Base-by-base conservation (phyloP, 2,888 invertebrate genomes). In the Polyploca ridens region DNA sequence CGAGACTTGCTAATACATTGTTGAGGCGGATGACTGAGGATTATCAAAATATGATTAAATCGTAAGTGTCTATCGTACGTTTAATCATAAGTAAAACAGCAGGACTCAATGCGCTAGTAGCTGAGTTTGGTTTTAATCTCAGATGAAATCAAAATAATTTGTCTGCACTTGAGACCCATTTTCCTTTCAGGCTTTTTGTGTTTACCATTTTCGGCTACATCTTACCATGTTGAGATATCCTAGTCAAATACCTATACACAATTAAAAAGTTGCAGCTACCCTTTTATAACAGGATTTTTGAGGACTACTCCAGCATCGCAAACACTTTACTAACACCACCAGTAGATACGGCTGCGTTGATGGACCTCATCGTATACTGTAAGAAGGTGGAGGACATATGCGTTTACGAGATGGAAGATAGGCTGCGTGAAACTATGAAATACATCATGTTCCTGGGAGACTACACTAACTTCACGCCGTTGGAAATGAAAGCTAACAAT, bases 401-500 rank as follows among this genome's bases (percentile, higher is more conserved):
- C 0, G 90, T 97, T 0, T 90, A 94, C 0, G 95, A 96, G 71
- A 96, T 98, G 96, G 97, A 98, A 85, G 95, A 96, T 64, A 95
- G 96, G 58, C 90, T 99, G 10, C 95, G 95, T 66, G 93, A 95
- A 64, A 95, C 96, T 7, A 71, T 97, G 94, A 91, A 94, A 65
- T 97, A 97, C 79, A 97, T 99, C 62, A 88, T 97, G 62, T 98
- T 98, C 90, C 91, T 99, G 10, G 96, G 97, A 6, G 98, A 99
- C 87, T 97, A 97, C 80, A 96, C 96, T 0, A 92, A 95, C 7
- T 96, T 98, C 75, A 96, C 97, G 0, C 97, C 98, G 0, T 93
- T 97, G 5, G 98, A 99, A 90, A 96, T 99, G 81, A 97, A 98
- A 79, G 96, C 97, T 54, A 99, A 98, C 84, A 97, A 97, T 73